Conservation (phyloP, 2,888 invertebrate genomes). For the Zele albiditarsus region DNA sequence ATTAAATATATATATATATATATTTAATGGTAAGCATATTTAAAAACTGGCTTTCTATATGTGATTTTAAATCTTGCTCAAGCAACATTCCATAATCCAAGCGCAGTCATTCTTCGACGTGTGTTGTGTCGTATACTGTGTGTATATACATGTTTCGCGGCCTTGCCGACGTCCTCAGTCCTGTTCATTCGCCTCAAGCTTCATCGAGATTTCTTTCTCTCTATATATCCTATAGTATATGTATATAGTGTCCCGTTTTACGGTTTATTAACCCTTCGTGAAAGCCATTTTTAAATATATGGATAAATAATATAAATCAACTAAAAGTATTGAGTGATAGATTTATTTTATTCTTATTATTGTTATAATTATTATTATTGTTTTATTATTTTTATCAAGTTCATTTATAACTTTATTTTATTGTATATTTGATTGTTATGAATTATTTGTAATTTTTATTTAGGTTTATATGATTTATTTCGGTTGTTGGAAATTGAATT, state of each 20-base stretch:
- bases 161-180: slow-evolving; percentile 56
- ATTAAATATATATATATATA: background rate
- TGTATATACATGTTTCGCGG: slow-evolving; percentile 33
- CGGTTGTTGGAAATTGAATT: too few species aligned
- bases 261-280: background rate
- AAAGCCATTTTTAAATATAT: too few species aligned
- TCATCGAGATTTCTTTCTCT: slow-evolving; percentile 35
- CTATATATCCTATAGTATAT: background rate
- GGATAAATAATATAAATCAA: too few species aligned
- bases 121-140: background rate
- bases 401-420: too few species aligned
- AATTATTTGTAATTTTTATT: too few species aligned
- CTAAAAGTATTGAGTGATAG: too few species aligned
- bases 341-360: too few species aligned
- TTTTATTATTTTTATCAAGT: too few species aligned
- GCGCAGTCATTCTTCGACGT: slow-evolving; percentile 27
- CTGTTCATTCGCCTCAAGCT: slow-evolving; percentile 49
- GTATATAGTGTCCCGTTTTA: background rate
- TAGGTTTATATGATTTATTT: too few species aligned
- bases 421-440: too few species aligned
- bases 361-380: too few species aligned
- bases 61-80: slow-evolving; percentile 30
- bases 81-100: slow-evolving; percentile 23
- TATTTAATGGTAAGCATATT: background rate
- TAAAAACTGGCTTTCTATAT: slow-evolving; percentile 7